These are phyloP conservation scores for Hypsopygia costalis DNA, from an alignment of 2,888 invertebrate species.

Conservation along the genomic window DNA sequence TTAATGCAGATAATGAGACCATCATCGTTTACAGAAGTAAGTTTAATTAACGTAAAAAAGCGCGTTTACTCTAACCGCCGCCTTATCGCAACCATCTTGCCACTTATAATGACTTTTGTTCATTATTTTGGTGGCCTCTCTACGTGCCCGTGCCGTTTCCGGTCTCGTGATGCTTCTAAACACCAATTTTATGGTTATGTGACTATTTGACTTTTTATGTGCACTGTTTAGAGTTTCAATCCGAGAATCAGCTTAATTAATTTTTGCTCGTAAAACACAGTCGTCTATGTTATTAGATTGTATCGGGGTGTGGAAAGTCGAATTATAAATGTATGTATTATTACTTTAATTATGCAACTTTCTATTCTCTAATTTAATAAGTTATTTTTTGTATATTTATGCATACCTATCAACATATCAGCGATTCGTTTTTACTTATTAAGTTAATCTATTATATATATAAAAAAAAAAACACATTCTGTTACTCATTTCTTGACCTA, in stretches of 20 bases:
- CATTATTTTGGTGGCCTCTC: conserved; percentile 77
- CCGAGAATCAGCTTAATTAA: conserved; percentile 49
- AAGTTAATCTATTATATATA: too few relatives aligned
- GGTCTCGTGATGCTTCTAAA: conserved; percentile 53
- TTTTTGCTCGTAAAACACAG: conserved; percentile 40
- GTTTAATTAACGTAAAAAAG: conserved; percentile 80
- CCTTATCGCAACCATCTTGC: conserved; percentile 66
- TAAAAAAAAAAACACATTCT: too few relatives aligned
- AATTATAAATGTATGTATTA: conserved; percentile 7
- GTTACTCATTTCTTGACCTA: too few relatives aligned
- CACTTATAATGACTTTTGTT: conserved; percentile 75
- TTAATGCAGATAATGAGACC: conserved; percentile 66
- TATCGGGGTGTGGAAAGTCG: conserved; percentile 13
- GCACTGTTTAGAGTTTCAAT: conserved; percentile 36
- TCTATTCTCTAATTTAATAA: too few relatives aligned
- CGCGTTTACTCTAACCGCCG: conserved; percentile 71
- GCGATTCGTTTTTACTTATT: too few relatives aligned
- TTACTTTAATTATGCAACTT: conserved; percentile 13
- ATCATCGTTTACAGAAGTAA: conserved; percentile 74
- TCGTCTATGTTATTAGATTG: conserved; percentile 17
- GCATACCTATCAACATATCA: too few relatives aligned
- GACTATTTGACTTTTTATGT: conserved; percentile 52
- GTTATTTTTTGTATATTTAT: too few relatives aligned
- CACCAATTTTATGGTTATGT: conserved; percentile 63
- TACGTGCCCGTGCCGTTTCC: conserved; percentile 61